Evolutionary conservation across 2,797 vertebrate species (phyloP), one percentile per base, ranked within the genome.

Genomic region (Dendrocincla tyrannina): DNA sequence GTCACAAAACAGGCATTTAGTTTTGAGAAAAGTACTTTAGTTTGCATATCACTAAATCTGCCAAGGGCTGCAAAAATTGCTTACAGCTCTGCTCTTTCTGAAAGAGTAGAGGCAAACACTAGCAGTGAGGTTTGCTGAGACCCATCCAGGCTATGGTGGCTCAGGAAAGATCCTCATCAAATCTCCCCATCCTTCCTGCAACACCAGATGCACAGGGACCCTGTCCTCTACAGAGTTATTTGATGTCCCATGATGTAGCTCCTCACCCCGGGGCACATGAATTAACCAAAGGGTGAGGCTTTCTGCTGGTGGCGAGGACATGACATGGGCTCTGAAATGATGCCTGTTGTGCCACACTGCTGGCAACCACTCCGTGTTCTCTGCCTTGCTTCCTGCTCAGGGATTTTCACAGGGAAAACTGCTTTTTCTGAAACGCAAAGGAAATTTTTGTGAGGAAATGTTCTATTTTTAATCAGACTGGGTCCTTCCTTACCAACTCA

Each of bases 251-350:
- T 12, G 24, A 13, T 18, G 52, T 11, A 13, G 7, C 10, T 60
- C 41, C 56, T 67, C 1, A 1, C 5, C 11, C 11, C 20, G 17
- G 41, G 50, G 35, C 35, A 50, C 30, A 9, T 2, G 7, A 12
- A 9, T 1, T 11, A 39, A 3, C n/a, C 1, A 20, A 17, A 50
- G 25, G 33, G 19, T 17, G 52, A 42, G 12, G 37, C 1, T 1
- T 5, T 24, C 32, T n/a, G 37, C 10, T 0, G 37, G 15, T 27
- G 2, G 23, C 7, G 1, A 3, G 5, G 13, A 16, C 23, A 17
- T 30, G 25, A 18, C 4, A 1, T 16, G 0, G 0, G 13, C 64
- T 53, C 47, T 0, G 2, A 72, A 47, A 50, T 0, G 1, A 17
- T 32, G 22, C n/a, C 30, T 25, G 37, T 20, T 24, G 52, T 2